Percentiles rank a stretch among this genome's conserved stretches.
These are phyloP conservation scores for Sardinella longiceps DNA, from an alignment of 2,797 vertebrate species.

Conservation along the genomic window DNA sequence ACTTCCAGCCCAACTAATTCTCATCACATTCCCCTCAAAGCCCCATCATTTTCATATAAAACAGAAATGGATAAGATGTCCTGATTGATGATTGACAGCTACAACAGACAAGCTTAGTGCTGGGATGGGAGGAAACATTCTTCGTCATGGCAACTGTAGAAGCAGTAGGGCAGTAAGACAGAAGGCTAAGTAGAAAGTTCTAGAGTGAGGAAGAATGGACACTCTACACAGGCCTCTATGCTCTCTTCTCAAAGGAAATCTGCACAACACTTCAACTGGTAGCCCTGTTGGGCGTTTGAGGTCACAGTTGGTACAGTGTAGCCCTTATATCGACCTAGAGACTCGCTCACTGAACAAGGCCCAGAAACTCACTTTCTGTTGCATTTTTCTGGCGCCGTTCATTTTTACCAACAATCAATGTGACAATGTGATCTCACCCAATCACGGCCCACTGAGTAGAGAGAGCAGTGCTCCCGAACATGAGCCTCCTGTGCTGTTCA, in stretches of 20 bases:
- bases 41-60: background rate
- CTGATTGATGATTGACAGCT: background rate
- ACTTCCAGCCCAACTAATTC: background rate
- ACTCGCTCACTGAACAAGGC: too few species aligned
- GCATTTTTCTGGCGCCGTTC: too few species aligned
- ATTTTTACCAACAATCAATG: too few species aligned
- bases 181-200: background rate
- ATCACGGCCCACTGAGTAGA: background rate
- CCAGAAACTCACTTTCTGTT: too few species aligned
- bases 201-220: background rate
- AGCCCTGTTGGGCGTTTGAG: too few species aligned
- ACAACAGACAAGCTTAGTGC: background rate
- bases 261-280: too few species aligned
- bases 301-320: too few species aligned
- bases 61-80: background rate
- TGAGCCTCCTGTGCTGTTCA: background rate
- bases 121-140: background rate
- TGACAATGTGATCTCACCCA: too few species aligned
- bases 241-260: too few species aligned
- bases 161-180: background rate
- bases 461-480: background rate
- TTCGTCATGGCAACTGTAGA: background rate
- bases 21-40: background rate
- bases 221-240: too few species aligned
- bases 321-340: too few species aligned